Base-by-base conservation (phyloP, 2,888 invertebrate species). In the Merodon equestris region DNA sequence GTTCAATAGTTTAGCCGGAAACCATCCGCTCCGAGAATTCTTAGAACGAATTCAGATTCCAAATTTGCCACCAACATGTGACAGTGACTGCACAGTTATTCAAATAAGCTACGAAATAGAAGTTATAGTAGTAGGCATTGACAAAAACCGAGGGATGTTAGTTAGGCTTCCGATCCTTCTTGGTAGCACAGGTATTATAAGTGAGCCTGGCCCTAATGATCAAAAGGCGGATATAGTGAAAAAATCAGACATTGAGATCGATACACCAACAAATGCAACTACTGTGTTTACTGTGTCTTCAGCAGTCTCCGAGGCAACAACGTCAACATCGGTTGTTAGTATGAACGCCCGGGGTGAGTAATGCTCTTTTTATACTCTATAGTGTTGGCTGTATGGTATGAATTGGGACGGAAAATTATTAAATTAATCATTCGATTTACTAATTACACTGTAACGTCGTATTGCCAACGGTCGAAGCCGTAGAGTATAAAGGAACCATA, bases 21-120 rank as follows among this genome's bases (percentile, higher is more conserved):
- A 63, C 9, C 48, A 51, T 38, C 27, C 63, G 1, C 57, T 73
- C 0, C 53, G 57, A 1, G 77, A 77, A 44, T 68, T 77, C 48
- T 73, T 77, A 0, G 77, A 77, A 54, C 50, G 63, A 10, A 61
- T 77, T 9, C 53, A 61, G 9, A 68, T 77, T 34, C 77, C 77
- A 10, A 58, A 15, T 44, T 36, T 77, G 0, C 73, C 85, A 7
- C 85, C 87, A 9, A 83, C 84, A 1, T 57, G 85, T 34, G 60
- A 81, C 9, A 56, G 66, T 7, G 83, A 71, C 2, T 86, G 87
- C 19, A 81, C 82, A 12, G 86, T 86, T 19, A 70, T 87, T n/a
- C 84, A 84, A 66, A 57, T 87, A 0, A 77, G 75, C 18, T 87
- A 87, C 54, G 87, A 87, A 81, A 73, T 87, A 14, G 86, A 86